Evolutionary conservation across 2,113 vertebrate species (phyloP).

Genomic region (Tor tambroides): DNA sequence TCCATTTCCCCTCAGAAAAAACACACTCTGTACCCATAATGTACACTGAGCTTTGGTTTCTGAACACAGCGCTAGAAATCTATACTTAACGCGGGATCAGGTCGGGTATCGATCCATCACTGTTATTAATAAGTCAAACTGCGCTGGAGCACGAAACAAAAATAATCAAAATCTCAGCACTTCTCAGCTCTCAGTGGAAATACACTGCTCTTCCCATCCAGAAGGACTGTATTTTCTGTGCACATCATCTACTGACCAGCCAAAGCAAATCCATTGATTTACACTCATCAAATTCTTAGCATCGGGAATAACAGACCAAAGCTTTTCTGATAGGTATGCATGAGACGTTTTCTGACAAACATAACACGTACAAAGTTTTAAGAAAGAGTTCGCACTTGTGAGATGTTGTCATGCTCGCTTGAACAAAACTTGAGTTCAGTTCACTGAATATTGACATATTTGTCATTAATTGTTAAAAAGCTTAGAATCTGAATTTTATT

Average conservation of each 20-base stretch:
- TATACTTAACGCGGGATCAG: conserved; percentile 16
- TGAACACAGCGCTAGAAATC: neutral
- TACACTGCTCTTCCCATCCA: neutral
- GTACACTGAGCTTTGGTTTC: neutral
- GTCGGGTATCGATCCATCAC: conserved; percentile 24
- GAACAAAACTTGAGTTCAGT: neutral
- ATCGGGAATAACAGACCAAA: neutral
- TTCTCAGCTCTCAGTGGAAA: neutral
- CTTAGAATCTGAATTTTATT: neutral
- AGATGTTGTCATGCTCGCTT: neutral
- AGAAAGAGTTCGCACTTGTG: neutral
- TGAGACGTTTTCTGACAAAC: neutral
- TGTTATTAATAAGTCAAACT: conserved; percentile 36
- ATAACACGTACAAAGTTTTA: no score
- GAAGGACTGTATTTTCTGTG: no score
- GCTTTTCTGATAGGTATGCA: neutral
- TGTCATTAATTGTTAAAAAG: neutral
- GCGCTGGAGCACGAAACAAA: conserved; percentile 46
- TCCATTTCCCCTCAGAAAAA: neutral
- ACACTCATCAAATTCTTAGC: neutral
- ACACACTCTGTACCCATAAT: neutral
- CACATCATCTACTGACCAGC: neutral
- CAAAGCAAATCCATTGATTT: neutral
- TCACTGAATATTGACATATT: neutral
- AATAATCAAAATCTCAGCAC: conserved; percentile 55